Base-by-base conservation (phyloP, 2,888 invertebrate species). In the Hyles lineata region DNA sequence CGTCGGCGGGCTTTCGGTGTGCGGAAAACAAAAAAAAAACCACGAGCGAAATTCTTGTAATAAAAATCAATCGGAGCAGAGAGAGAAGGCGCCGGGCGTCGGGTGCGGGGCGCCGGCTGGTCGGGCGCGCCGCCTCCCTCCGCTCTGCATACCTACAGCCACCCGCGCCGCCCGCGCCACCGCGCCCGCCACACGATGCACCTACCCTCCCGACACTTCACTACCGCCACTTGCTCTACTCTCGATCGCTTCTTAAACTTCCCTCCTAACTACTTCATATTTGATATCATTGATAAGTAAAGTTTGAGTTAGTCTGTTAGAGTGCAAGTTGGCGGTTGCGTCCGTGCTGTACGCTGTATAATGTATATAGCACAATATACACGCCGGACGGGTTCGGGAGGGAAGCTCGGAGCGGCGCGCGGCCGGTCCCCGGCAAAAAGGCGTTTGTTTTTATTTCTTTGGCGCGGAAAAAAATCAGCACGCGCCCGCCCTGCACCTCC, bases 61-160 rank as follows among this genome's bases (percentile, higher is more conserved):
- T 95, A 94, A 95, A 95, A 95, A 94, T 95, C 94, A 95, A 95
- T 95, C 94, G 95, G 92, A 92, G 94, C 91, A 91, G 91, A 92
- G 93, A 90, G 91, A 91, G 92, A 91, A 91, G 92, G 92, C 92
- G 90, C 90, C 92, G 90, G 63, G 63, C 82, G 75, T 58, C 70
- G 73, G 74, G 74, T 72, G 91, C 87, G 91, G 90, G 92, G 92
- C 90, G 92, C 91, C 91, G 92, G 87, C 91, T 87, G 90, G 91
- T 85, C 91, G 94, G 89, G 89, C 83, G 79, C 78, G 83, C 55
- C 80, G 79, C 80, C 83, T 84, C 82, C 82, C 78, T 82, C 82
- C 77, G 79, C 81, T 78, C 85, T 84, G 86, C 86, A 89, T 88
- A 89, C 77, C 88, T 89, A 90, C 87, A 85, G 43, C 43, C 15